Conservation (phyloP, 2,113 vertebrate species). For the Cynoglossus semilaevis region DNA sequence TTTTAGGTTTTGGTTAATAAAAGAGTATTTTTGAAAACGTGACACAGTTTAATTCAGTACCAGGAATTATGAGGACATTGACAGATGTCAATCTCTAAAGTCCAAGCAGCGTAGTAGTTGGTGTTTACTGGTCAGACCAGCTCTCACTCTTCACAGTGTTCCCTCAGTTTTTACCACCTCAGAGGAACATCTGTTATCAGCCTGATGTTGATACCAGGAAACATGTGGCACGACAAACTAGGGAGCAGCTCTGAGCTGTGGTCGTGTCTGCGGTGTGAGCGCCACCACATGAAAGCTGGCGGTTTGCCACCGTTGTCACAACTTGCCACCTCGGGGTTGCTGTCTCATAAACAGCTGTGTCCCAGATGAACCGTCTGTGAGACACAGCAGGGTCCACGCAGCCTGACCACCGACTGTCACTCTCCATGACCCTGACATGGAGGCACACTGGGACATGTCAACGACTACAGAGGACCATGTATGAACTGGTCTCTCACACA, state of each 20-base stretch:
- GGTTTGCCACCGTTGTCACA: background rate
- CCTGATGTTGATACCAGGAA: no score
- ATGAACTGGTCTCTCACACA: slow-evolving; percentile 4
- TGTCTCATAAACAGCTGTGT: slow-evolving; percentile 36
- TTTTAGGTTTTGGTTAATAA: no score
- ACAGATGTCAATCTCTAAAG: no score
- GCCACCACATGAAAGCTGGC: background rate
- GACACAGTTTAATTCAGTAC: no score
- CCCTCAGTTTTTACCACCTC: no score
- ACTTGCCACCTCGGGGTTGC: slow-evolving; percentile 10
- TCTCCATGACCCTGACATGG: slow-evolving; percentile 36
- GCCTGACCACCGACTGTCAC: slow-evolving; percentile 43
- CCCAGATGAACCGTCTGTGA: slow-evolving; percentile 41
- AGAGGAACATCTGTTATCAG: no score
- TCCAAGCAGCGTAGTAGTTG: no score
- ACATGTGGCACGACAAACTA: no score
- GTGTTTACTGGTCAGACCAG: no score
- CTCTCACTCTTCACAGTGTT: no score
- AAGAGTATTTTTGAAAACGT: no score
- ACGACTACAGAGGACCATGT: slow-evolving; percentile 29
- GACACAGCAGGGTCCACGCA: slow-evolving; percentile 41
- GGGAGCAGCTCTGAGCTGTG: background rate
- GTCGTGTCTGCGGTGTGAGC: slow-evolving; percentile 1
- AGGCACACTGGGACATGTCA: slow-evolving; percentile 11
- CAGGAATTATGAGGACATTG: no score